Evolutionary conservation across 2,113 vertebrate genomes (phyloP), one percentile per base, ranked within the genome.

Genomic region (Clarias gariepinus): DNA sequence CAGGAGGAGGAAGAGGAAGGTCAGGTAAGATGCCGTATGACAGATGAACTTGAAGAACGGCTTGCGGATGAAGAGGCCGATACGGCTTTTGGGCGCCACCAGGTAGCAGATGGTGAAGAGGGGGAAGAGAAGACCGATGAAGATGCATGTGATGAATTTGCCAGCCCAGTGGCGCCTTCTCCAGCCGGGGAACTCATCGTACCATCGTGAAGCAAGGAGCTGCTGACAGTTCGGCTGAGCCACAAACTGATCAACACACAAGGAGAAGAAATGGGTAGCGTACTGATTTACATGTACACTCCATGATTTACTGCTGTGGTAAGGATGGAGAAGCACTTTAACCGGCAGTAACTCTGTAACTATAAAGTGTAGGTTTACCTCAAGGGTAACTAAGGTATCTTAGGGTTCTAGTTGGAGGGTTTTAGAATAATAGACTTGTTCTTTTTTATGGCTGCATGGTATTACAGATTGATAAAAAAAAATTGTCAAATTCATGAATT

Each of bases 21-120:
- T 99, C 95, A 99, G 94, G 93, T 99, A 99, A 69, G 98, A 99
- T n/a, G 98, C 95, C 0, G 98, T 99, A 92, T 99, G 98, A 94
- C 98, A 99, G 95, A 99, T 99, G 94, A 99, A 99, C 95, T 99
- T 99, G 95, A 99, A 97, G 93, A 99, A 99, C 88, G 98, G 98
- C 91, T 97, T 99, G 90, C 96, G 96, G 93, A 99, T 99, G 95
- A 99, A 98, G 13, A 97, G 93, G 88, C 98, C 97, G 8, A 96
- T 92, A 15, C 95, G 96, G 92, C 97, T 99, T 93, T 98, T 99
- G 53, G 98, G 98, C 77, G 94, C 95, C 90, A 98, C 95, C 92
- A 99, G 92, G 94, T 99, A 99, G 93, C 96, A 96, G 88, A 98
- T 92, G 88, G 96, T 99, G 92, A 99, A 95, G 89, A 98, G 87